phyloP scores from a whole-genome alignment of 1,140 invertebrate species.

The Cephus cinctus region DNA sequence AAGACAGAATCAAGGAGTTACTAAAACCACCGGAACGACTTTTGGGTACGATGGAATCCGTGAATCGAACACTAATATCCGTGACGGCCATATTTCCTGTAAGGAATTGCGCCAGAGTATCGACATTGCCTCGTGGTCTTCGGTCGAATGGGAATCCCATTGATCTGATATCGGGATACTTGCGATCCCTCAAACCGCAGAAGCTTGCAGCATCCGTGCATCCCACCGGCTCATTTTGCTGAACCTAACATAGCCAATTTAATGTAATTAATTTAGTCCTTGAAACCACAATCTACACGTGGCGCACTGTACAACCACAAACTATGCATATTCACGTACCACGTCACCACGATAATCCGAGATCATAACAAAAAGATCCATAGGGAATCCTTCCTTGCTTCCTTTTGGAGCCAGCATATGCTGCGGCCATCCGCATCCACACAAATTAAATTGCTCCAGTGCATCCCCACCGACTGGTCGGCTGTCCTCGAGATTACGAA shows the following conservation, averaged over 20 bases:
- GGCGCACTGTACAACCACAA: no score
- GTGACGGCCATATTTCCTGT: constrained; percentile 45
- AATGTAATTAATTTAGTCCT: no score
- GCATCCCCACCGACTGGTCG: constrained; percentile 57
- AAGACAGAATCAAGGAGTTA: constrained; percentile 10
- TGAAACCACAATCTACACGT: neutral
- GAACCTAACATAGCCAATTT: no score
- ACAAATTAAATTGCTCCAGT: constrained; percentile 69
- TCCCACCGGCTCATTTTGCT: constrained; percentile 55
- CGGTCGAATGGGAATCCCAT: constrained; percentile 76
- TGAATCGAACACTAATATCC: constrained; percentile 30
- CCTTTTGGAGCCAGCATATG: constrained; percentile 82
- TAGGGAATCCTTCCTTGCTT: constrained; percentile 63
- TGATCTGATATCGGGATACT: constrained; percentile 65
- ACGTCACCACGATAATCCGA: constrained; percentile 72
- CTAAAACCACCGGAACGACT: constrained; percentile 11
- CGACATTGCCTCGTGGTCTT: constrained; percentile 32
- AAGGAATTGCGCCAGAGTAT: constrained; percentile 41
- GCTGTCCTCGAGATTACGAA: constrained; percentile 61
- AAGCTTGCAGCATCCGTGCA: constrained; percentile 68
- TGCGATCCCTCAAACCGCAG: constrained; percentile 66
- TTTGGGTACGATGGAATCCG: constrained; percentile 13
- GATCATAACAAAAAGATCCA: constrained; percentile 79
- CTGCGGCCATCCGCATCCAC: constrained; percentile 86
- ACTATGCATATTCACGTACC: constrained; percentile 60